A percentile compares a stretch with the other conserved stretches of the same genome.
Evolutionary conservation across 2,113 vertebrate genomes (phyloP).

Genomic region (Oryzias woworae): DNA sequence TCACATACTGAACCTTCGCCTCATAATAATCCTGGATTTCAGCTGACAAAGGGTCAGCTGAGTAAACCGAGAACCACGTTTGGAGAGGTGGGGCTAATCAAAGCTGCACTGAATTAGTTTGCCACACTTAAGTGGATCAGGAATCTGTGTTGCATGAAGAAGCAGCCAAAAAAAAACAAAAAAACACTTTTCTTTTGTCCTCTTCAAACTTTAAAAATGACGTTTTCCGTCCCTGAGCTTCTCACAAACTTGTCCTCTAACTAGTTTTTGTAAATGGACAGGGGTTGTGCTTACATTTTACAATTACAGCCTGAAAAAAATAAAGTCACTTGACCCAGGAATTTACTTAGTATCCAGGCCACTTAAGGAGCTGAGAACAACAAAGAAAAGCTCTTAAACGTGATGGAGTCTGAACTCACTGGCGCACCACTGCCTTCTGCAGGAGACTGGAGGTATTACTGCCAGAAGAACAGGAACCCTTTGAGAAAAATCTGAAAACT

Average conservation of each 20-base stretch:
- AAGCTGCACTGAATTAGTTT: conserved; percentile 28
- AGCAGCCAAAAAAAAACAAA: background rate
- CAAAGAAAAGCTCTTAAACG: conserved; percentile 2
- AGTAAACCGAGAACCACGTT: conserved; percentile 54
- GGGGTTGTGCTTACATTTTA: conserved; percentile 21
- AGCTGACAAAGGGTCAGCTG: conserved; percentile 66
- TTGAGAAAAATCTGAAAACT: background rate
- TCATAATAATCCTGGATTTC: conserved; percentile 61
- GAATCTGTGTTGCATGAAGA: conserved; percentile 36
- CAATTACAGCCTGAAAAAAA: conserved; percentile 9
- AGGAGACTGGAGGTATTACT: conserved; percentile 22
- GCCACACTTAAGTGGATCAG: conserved; percentile 33
- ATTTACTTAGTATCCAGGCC: conserved; percentile 40
- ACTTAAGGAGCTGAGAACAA: conserved; percentile 13
- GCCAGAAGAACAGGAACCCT: background rate
- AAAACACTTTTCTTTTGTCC: conserved; percentile 29
- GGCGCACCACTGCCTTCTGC: conserved; percentile 32
- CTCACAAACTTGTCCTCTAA: background rate
- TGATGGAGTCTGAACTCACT: background rate
- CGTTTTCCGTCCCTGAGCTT: too few relatives aligned
- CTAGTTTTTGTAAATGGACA: conserved; percentile 21
- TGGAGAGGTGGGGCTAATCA: conserved; percentile 40
- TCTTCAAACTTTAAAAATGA: too few relatives aligned
- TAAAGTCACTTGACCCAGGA: conserved; percentile 42
- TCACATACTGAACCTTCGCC: conserved; percentile 58